A percentile compares a stretch with the other conserved stretches of the same genome.
Conservation (phyloP, 2,888 invertebrate genomes). For the Rhagonycha fulva region DNA sequence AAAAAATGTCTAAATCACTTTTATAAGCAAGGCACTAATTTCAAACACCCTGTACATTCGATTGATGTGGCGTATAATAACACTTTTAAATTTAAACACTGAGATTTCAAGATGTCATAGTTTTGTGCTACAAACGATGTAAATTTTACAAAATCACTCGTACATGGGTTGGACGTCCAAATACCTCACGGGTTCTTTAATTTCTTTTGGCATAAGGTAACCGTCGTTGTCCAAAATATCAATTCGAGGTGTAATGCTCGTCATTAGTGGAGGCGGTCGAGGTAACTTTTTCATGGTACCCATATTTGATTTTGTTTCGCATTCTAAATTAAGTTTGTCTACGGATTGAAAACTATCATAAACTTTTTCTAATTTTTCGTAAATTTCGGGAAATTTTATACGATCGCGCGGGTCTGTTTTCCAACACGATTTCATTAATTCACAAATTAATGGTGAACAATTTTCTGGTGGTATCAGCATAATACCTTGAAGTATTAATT, state of each 20-base stretch:
- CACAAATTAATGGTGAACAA: constrained; percentile 72
- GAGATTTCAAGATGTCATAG: background rate
- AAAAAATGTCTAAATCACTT: background rate
- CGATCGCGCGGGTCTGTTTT: constrained; percentile 79
- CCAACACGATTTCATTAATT: constrained; percentile 82
- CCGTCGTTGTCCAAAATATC: constrained; percentile 68
- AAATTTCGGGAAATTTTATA: constrained; percentile 72
- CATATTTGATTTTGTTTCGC: constrained; percentile 35
- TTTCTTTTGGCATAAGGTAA: constrained; percentile 64
- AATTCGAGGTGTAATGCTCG: constrained; percentile 52
- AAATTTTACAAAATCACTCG: background rate
- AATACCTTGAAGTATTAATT: constrained; percentile 78
- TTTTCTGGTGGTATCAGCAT: constrained; percentile 80
- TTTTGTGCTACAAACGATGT: background rate
- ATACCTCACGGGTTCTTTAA: constrained; percentile 51
- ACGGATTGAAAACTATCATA: constrained; percentile 11
- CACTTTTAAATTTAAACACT: background rate
- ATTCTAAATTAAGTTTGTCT: constrained; percentile 35
- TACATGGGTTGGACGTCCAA: constrained; percentile 35
- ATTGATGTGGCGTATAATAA: background rate
- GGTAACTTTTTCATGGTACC: constrained; percentile 51
- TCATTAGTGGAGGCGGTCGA: constrained; percentile 53
- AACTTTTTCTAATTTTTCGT: constrained; percentile 63
- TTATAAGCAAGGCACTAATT: background rate
- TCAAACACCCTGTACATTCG: constrained; percentile 1